These are phyloP conservation scores for Hydrolagus affinis DNA, from an alignment of 2,113 vertebrate genomes.

Conservation along the genomic window DNA sequence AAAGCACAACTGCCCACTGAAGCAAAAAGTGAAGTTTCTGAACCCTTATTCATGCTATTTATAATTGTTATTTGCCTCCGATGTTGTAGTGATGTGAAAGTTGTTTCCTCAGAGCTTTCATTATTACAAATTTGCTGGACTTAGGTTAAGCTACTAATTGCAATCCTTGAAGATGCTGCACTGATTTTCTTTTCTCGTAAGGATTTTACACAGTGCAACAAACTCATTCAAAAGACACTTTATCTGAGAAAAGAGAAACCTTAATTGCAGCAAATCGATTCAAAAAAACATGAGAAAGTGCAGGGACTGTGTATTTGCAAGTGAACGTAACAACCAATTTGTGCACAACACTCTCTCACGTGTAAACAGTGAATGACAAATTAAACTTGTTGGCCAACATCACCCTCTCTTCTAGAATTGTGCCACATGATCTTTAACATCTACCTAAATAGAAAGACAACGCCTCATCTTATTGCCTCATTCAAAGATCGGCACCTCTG, in stretches of 20 bases:
- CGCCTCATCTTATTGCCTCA: too few species aligned
- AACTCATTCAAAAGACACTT: background rate
- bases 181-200: background rate
- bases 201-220: background rate
- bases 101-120: constrained; percentile 18
- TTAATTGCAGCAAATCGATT: background rate
- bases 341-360: too few species aligned
- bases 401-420: too few species aligned
- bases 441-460: too few species aligned
- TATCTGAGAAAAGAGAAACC: background rate
- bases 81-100: background rate
- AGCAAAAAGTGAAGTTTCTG: background rate
- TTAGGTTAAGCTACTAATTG: background rate
- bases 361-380: too few species aligned
- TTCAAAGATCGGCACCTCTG: too few species aligned
- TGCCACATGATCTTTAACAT: too few species aligned
- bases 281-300: constrained; percentile 16
- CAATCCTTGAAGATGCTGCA: background rate
- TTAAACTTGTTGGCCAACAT: too few species aligned
- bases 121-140: constrained; percentile 4
- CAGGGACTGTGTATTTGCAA: background rate
- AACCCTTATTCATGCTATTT: background rate
- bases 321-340: too few species aligned
- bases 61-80: constrained; percentile 13
- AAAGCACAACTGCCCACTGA: background rate